Evolutionary conservation across 1,140 invertebrate species (phyloP).

Genomic region (Pachyrhynchus sulphureomaculatus): DNA sequence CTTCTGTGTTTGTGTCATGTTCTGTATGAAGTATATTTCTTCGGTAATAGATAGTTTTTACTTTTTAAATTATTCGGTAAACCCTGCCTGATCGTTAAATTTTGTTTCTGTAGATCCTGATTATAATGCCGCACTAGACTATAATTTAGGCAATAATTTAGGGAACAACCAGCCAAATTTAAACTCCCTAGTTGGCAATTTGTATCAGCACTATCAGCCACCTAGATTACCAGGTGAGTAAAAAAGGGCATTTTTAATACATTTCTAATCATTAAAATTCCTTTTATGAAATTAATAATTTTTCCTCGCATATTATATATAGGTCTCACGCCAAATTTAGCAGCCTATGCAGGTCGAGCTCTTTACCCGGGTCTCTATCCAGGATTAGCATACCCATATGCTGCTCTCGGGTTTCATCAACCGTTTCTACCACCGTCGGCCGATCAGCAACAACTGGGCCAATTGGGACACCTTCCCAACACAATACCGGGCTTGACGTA

Average conservation of each 20-base stretch:
- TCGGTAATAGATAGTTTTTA: neutral
- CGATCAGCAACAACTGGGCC: constrained; percentile 17
- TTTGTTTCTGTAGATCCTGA: constrained; percentile 37
- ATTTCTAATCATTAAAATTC: too few species aligned
- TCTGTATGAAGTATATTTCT: neutral
- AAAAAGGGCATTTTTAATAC: too few species aligned
- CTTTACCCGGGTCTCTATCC: constrained; percentile 45
- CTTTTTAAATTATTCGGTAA: neutral
- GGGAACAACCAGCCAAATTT: constrained; percentile 7
- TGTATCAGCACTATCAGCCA: constrained; percentile 13
- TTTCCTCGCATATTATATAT: neutral
- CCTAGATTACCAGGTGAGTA: constrained; percentile 13
- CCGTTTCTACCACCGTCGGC: constrained; percentile 10
- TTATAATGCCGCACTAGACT: constrained; percentile 37
- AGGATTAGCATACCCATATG: constrained; percentile 37
- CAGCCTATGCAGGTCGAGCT: constrained; percentile 18
- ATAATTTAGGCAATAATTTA: constrained; percentile 37
- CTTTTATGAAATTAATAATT: too few species aligned
- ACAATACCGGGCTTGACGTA: constrained; percentile 27
- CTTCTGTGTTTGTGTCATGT: neutral
- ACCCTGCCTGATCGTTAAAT: too few species aligned
- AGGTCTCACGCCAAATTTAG: neutral
- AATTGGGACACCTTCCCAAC: constrained; percentile 9
- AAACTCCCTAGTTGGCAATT: constrained; percentile 9
- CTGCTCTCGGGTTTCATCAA: constrained; percentile 36